Conservation (phyloP, 30 jellyfish, hydroid and myxozoan genomes). For the Turritopsis rubra region DNA sequence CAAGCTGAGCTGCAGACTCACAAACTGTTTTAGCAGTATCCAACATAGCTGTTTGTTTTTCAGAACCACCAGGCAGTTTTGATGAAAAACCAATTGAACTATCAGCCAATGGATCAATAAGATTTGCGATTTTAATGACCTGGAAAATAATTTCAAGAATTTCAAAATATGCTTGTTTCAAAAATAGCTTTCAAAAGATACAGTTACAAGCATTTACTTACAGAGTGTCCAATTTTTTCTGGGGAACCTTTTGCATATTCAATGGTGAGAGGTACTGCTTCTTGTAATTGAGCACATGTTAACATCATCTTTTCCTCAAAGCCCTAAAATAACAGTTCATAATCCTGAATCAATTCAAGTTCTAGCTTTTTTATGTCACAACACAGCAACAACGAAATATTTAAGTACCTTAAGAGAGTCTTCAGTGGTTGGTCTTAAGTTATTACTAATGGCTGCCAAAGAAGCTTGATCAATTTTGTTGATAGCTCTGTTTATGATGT, state of each 20-base stretch:
- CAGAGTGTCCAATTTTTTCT: conserved; percentile 86
- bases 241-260: conserved; percentile 83
- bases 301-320: conserved; percentile 92
- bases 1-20: conserved; percentile 86
- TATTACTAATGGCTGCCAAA: conserved; percentile 86
- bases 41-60: conserved; percentile 79
- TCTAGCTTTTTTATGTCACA: neutral
- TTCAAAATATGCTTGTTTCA: neutral
- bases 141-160: neutral
- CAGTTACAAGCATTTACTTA: conserved; percentile 8
- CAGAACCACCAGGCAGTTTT: conserved; percentile 69
- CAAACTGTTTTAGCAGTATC: conserved; percentile 85
- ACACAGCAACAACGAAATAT: neutral
- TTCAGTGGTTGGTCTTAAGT: conserved; percentile 81
- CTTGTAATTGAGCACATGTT: conserved; percentile 71
- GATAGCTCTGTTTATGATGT: conserved; percentile 55
- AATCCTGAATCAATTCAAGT: neutral
- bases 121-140: conserved; percentile 78
- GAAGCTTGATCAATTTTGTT: conserved; percentile 85
- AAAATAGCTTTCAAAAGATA: neutral
- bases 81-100: conserved; percentile 93
- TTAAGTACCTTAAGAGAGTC: conserved; percentile 67
- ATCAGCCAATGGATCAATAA: conserved; percentile 75
- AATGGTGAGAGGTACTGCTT: conserved; percentile 75
- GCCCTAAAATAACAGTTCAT: conserved; percentile 35